A percentile compares a stretch with the other conserved stretches of the same genome.
Conservation (phyloP, 2,888 invertebrate species). For the Hyppa rectilinea region DNA sequence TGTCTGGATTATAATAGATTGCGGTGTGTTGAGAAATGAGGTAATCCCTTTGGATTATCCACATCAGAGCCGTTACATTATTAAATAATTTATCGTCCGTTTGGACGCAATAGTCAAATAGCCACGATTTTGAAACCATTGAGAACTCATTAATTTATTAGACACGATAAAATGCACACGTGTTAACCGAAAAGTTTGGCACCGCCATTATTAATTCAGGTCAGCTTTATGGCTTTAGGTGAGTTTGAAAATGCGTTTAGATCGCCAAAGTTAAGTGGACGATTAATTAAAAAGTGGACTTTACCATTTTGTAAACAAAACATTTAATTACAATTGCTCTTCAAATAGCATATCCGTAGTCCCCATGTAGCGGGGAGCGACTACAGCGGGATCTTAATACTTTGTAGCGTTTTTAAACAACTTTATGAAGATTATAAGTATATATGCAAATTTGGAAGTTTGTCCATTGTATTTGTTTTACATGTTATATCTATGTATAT, state of each 20-base stretch:
- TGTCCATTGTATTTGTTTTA: background rate
- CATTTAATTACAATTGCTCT: conserved; percentile 13
- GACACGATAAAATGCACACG: conserved; percentile 14
- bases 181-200: conserved; percentile 2
- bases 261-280: conserved; percentile 14
- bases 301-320: conserved; percentile 6
- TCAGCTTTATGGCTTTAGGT: background rate
- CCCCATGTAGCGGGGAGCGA: no score
- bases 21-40: conserved; percentile 30
- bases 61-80: conserved; percentile 24
- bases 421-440: background rate
- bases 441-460: background rate
- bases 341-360: background rate
- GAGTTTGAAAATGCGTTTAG: conserved; percentile 24
- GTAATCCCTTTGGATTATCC: conserved; percentile 37
- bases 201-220: conserved; percentile 16
- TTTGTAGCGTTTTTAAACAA: background rate
- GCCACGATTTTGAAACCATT: background rate
- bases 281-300: conserved; percentile 24
- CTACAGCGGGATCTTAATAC: no score
- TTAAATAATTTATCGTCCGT: conserved; percentile 19
- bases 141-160: conserved; percentile 3
- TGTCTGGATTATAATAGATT: conserved; percentile 40
- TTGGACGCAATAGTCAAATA: conserved; percentile 18
- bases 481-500: background rate